Evolutionary conservation across 2,888 invertebrate species (phyloP).

Genomic region (Vanessa cardui): DNA sequence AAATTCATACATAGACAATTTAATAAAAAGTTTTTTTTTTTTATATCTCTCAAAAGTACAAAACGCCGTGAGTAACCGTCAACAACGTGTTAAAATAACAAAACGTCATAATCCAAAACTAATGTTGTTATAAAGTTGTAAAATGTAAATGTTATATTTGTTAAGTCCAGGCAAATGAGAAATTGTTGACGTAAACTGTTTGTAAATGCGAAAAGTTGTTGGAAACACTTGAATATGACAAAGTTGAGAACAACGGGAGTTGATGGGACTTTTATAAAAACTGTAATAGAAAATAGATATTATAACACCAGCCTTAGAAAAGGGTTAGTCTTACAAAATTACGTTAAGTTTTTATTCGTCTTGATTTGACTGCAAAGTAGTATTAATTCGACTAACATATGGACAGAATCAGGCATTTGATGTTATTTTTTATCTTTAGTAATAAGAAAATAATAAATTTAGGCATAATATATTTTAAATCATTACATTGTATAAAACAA

Average conservation of each 20-base stretch:
- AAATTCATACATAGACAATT: no score
- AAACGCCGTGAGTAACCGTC: background rate
- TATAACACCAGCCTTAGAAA: conserved; percentile 20
- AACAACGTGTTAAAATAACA: conserved; percentile 17
- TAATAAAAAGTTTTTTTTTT: no score
- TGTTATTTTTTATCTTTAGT: no score
- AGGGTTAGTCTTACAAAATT: no score
- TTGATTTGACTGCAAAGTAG: no score
- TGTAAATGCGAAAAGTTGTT: conserved; percentile 52
- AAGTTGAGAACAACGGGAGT: conserved; percentile 46
- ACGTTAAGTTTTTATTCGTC: no score
- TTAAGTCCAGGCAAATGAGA: conserved; percentile 40
- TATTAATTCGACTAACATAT: no score
- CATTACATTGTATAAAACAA: no score
- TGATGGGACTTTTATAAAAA: conserved; percentile 51
- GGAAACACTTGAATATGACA: conserved; percentile 52
- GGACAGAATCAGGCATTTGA: no score
- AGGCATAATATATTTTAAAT: no score
- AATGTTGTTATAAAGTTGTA: conserved; percentile 24
- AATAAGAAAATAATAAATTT: no score
- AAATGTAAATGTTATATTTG: conserved; percentile 40
- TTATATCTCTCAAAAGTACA: background rate
- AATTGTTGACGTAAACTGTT: conserved; percentile 47
- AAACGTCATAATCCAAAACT: conserved; percentile 15
- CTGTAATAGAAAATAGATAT: conserved; percentile 42